phyloP scores from a whole-genome alignment of 2,797 vertebrate genomes.

The Hydrophis major region DNA sequence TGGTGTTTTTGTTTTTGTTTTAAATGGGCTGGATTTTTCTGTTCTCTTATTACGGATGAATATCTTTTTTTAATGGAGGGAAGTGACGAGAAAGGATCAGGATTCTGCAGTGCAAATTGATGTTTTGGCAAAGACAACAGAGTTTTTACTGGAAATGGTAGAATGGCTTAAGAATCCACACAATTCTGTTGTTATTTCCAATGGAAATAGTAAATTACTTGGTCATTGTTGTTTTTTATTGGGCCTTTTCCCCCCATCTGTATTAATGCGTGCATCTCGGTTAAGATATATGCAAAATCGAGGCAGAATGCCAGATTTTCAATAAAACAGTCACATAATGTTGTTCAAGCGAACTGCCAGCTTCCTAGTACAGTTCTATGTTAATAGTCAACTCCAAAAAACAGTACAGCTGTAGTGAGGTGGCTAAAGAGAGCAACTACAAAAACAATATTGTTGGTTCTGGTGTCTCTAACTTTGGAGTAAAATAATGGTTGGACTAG shows the following conservation, averaged over 20 bases:
- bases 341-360: background rate
- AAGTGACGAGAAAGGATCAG: background rate
- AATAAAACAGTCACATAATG: background rate
- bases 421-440: background rate
- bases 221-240: background rate
- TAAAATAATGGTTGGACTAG: background rate
- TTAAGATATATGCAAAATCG: background rate
- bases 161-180: background rate
- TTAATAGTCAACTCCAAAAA: background rate
- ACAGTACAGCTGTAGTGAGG: background rate
- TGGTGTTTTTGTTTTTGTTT: background rate
- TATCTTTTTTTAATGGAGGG: background rate
- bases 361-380: background rate
- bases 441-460: background rate
- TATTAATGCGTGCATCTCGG: background rate
- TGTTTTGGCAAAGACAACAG: background rate
- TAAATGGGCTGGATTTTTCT: background rate
- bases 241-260: rapidly evolving
- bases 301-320: background rate
- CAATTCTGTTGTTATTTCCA: background rate
- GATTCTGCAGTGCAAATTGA: background rate
- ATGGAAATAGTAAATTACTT: background rate
- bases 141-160: constrained; percentile 5
- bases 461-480: background rate
- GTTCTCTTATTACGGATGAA: background rate